These are phyloP conservation scores for Drosophila flavopinicola DNA, from an alignment of 2,888 invertebrate genomes.

Conservation along the genomic window DNA sequence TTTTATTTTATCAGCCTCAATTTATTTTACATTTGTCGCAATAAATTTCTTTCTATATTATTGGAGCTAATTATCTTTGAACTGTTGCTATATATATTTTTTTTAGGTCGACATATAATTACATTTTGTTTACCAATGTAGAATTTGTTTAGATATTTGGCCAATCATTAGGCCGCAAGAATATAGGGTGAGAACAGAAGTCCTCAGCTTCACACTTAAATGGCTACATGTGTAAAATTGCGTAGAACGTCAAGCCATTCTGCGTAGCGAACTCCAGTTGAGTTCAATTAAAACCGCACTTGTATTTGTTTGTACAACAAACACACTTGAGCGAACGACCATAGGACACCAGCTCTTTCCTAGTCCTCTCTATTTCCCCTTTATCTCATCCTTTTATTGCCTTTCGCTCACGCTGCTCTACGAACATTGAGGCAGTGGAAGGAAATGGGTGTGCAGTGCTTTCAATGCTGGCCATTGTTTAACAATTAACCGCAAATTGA, in stretches of 20 bases:
- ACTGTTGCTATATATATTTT: no score
- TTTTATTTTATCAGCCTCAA: constrained; percentile 47
- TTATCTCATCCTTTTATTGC: neutral
- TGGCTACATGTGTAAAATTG: constrained; percentile 44
- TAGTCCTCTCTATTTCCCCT: neutral
- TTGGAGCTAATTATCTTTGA: neutral
- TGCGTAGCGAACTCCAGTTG: constrained; percentile 55
- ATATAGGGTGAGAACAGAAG: neutral
- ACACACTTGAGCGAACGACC: constrained; percentile 55
- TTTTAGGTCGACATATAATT: no score
- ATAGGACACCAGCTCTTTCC: constrained; percentile 22
- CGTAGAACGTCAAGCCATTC: constrained; percentile 9
- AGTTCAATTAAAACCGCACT: constrained; percentile 81
- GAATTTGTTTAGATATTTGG: constrained; percentile 56
- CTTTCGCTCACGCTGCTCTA: neutral
- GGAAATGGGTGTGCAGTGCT: constrained; percentile 23
- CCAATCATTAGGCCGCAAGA: constrained; percentile 41
- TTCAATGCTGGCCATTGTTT: constrained; percentile 69
- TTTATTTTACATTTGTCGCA: constrained; percentile 60
- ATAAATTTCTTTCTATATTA: constrained; percentile 43
- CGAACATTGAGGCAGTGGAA: constrained; percentile 3
- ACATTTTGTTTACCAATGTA: constrained; percentile 46
- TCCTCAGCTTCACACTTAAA: constrained; percentile 42
- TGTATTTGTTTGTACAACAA: constrained; percentile 77
- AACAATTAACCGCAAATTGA: constrained; percentile 82